Conservation (phyloP, 2,888 invertebrate species). For the Acanthosoma haemorrhoidale region DNA sequence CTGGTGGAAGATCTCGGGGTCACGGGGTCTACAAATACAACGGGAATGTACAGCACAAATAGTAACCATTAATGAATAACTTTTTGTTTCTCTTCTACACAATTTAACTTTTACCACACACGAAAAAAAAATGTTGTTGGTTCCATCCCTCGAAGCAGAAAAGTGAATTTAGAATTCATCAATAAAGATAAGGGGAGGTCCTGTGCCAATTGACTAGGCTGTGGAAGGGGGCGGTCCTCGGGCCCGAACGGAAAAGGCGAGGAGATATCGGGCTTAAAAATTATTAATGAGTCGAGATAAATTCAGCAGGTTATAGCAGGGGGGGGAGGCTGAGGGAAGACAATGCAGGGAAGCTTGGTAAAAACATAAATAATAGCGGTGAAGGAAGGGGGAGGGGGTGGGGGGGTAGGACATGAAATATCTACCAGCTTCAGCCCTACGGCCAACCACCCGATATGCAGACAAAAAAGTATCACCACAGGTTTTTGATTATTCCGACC, state of each 20-base stretch:
- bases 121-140: too few relatives aligned
- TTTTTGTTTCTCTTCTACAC: too few relatives aligned
- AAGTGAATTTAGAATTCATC: too few relatives aligned
- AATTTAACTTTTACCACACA: too few relatives aligned
- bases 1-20: too few relatives aligned
- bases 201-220: background rate
- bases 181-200: too few relatives aligned
- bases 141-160: too few relatives aligned
- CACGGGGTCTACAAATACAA: too few relatives aligned
- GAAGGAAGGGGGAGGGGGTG: slow-evolving; percentile 36
- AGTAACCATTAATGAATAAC: too few relatives aligned
- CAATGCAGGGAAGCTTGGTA: slow-evolving; percentile 31
- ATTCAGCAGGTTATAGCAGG: slow-evolving; percentile 39
- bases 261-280: slow-evolving; percentile 39
- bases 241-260: slow-evolving; percentile 34
- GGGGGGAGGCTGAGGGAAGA: slow-evolving; percentile 12
- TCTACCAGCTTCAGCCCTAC: slow-evolving; percentile 33
- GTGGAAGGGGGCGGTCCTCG: slow-evolving; percentile 18
- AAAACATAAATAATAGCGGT: slow-evolving; percentile 40
- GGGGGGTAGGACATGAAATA: slow-evolving; percentile 38
- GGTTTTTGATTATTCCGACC: slow-evolving; percentile 43
- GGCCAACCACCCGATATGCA: slow-evolving; percentile 39
- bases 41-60: too few relatives aligned
- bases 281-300: slow-evolving; percentile 40
- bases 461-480: slow-evolving; percentile 41